Evolutionary conservation across 2,888 invertebrate genomes (phyloP).

Genomic region (Hymenopus coronatus): DNA sequence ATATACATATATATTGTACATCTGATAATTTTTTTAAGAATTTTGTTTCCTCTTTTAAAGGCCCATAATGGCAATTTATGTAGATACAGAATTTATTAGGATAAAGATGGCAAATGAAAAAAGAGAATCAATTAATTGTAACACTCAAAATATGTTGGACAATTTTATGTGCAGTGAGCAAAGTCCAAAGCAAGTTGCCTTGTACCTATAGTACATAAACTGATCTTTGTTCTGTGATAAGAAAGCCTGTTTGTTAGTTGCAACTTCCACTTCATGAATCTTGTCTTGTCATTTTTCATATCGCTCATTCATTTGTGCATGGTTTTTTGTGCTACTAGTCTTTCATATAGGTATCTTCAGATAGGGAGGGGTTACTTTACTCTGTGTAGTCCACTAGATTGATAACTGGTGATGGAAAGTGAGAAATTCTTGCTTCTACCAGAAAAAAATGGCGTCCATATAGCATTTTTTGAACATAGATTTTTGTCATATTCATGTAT

Average conservation of each 20-base stretch:
- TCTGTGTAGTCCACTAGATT: conserved; percentile 5
- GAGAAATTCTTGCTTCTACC: conserved; percentile 12
- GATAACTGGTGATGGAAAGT: conserved; percentile 17
- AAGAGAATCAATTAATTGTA: conserved; percentile 1
- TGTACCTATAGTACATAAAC: conserved; percentile 28
- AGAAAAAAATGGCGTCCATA: conserved; percentile 19
- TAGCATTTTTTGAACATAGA: conserved; percentile 19
- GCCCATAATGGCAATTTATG: not conserved
- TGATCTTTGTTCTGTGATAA: conserved; percentile 31
- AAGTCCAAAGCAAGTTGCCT: conserved; percentile 26
- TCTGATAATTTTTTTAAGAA: conserved; percentile 1
- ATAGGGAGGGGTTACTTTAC: conserved; percentile 2
- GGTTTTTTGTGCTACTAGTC: conserved; percentile 28
- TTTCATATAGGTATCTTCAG: conserved; percentile 20
- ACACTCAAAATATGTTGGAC: not conserved
- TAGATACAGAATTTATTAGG: not conserved
- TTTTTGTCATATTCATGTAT: conserved; percentile 24
- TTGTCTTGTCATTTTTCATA: conserved; percentile 15
- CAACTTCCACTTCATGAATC: conserved; percentile 13
- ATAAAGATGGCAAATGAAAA: not conserved
- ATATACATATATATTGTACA: conserved; percentile 15
- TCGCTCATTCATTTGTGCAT: conserved; percentile 15
- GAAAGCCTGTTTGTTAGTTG: conserved; percentile 21
- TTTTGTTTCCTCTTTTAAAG: not conserved
- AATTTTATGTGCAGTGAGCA: conserved; percentile 15